Base-by-base conservation (phyloP, 1,140 invertebrate species). In the Drosophila burlai region DNA sequence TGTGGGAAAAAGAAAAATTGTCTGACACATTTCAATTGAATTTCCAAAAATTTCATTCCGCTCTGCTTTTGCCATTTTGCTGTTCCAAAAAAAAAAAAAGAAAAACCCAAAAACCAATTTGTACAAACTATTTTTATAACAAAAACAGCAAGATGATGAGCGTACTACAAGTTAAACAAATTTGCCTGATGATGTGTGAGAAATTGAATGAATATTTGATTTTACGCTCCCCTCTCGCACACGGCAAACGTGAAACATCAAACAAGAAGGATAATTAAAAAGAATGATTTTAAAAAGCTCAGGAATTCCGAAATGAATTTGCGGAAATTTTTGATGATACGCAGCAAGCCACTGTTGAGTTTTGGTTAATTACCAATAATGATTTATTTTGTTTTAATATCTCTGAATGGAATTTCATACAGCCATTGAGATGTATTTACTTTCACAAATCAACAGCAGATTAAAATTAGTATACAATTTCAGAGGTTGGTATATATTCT, bases 1-100 rank as follows among this genome's bases (percentile, higher is more conserved):
- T 55, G 64, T 69, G 75, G 43, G 71, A 40, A 46, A 69, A 80
- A 76, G 76, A 83, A 55, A 89, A 77, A 87, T 81, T 34, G 80
- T 74, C 81, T 87, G 83, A 87, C 73, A 83, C 72, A 87, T 87
- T 87, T 77, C 60, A 89, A 87, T 87, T 89, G 80, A 89, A 87
- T 81, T 89, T 73, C 45, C 61, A 63, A 63, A 60, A 63, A 29
- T 67, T 72, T 76, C 60, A 45, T 71, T 52, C 31, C 31, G 11
- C 18, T 46, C 18, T 45, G 43, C 43, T 45, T 2, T 31, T 67
- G 63, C 52, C 29, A 66, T 66, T 47, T 43, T 45, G 50, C 46
- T 71, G 58, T 73, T 69, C 50, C 67, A 76, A 50, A 31, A 55
- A 86, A 29, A 29, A 87, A 80, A 83, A 50, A 29, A 55, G 80